Evolutionary conservation across 2,888 invertebrate species (phyloP).

Genomic region (Malthinus seriepunctatus): DNA sequence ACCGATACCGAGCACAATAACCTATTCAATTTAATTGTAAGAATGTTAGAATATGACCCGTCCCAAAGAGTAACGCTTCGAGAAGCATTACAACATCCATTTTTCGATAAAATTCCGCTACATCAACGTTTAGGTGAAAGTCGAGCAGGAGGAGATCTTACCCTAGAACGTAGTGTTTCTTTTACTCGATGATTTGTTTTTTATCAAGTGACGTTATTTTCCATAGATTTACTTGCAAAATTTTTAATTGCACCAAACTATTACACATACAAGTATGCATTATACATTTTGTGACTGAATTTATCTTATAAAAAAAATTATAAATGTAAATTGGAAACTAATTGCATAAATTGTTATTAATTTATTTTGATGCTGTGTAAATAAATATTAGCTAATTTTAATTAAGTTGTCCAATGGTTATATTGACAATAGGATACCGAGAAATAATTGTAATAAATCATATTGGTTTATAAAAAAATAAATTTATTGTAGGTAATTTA

Average conservation of each 20-base stretch:
- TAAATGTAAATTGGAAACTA: not conserved
- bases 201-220: too few species aligned
- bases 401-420: not conserved
- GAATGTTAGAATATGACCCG: conserved; percentile 98
- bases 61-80: conserved; percentile 82
- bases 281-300: not conserved
- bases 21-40: conserved; percentile 91
- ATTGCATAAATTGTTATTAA: conserved; percentile 7
- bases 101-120: conserved; percentile 84
- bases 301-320: not conserved
- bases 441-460: too few species aligned
- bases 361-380: conserved; percentile 6
- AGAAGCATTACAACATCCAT: conserved; percentile 90
- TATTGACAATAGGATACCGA: too few species aligned
- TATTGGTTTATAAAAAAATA: too few species aligned
- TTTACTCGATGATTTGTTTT: conserved; percentile 66
- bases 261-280: not conserved
- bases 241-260: not conserved
- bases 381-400: conserved; percentile 4
- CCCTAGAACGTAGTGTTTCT: conserved; percentile 71
- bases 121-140: conserved; percentile 72
- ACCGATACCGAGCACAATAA: conserved; percentile 90
- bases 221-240: not conserved
- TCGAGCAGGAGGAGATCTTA: conserved; percentile 56
- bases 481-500: too few species aligned